Base-by-base conservation (phyloP, 2,888 invertebrate species). In the Parapristionchus giblindavisi region DNA sequence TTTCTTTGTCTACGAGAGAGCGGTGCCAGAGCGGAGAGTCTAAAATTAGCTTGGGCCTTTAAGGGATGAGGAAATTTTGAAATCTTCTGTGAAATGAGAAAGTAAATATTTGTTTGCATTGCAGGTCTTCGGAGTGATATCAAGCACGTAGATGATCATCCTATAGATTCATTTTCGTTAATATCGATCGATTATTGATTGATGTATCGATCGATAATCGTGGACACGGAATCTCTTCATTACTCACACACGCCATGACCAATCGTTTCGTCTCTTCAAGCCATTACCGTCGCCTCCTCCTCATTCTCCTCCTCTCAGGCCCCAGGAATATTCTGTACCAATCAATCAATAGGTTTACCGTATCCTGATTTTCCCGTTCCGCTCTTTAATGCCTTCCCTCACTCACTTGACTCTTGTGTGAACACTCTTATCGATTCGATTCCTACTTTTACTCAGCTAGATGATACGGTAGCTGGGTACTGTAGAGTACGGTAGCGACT, bases 111-210 rank as follows among this genome's bases (percentile, higher is more conserved):
- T 11, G n/a, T 11, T 48, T 48, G 14, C 48, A 24, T 68, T 48
- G 32, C 68, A 68, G 68, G 68, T 68, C 14, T 68, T 68, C 68
- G 68, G 51, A 11, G 68, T 68, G 8, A 36, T 38, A 14, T 48
- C 68, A 6, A 38, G 68, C 52, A 68, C 34, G 34, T 68, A n/a
- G n/a, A n/a, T n/a, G 68, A 68, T 32, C n/a, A 54, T 54, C 11
- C 63, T 43, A 43, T 43, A 40, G 1, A 4, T 29, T 24, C 56
- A 4, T 8, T 8, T 17, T 14, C 43, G 43, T 43, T 43, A 61
- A n/a, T 61, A 65, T 40, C 63, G 43, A 65, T 65, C 27, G 43
- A 65, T 63, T 36, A 29, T 5, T 34, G n/a, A n/a, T n/a, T n/a
- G n/a, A n/a, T n/a, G n/a, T 21, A 21, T 24, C 60, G 11, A 61